Conservation (phyloP, 2,113 vertebrate genomes). For the Jaculus jaculus region DNA sequence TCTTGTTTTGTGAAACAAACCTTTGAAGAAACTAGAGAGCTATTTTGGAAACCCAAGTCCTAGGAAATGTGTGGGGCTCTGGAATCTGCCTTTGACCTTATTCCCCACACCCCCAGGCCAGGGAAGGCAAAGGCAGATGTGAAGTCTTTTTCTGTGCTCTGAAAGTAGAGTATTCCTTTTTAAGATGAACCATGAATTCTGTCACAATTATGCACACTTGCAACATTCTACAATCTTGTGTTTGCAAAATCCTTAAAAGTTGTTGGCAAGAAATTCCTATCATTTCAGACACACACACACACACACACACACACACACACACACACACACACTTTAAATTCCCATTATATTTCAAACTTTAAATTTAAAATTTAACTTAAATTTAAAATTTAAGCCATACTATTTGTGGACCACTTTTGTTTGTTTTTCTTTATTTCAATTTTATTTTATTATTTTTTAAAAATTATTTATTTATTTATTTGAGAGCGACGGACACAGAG, state of each 20-base stretch:
- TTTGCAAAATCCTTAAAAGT: constrained; percentile 28
- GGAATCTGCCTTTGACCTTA: constrained; percentile 63
- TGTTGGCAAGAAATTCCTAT: constrained; percentile 22
- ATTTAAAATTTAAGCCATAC: no score
- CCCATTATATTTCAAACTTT: no score
- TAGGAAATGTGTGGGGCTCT: constrained; percentile 55
- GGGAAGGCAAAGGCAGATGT: neutral
- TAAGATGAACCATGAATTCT: neutral
- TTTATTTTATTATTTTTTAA: no score
- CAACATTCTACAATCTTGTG: neutral
- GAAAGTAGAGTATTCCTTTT: constrained; percentile 4
- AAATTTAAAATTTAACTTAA: no score
- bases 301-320: neutral
- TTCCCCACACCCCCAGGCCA: neutral
- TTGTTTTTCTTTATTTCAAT: no score
- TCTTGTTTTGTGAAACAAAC: constrained; percentile 79
- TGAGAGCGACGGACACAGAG: no score
- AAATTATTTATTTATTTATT: no score
- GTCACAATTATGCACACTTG: neutral
- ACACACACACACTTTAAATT: no score
- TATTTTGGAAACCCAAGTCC: constrained; percentile 65
- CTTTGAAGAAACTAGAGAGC: constrained; percentile 85
- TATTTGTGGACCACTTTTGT: no score
- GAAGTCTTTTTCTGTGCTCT: constrained; percentile 13
- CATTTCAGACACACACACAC: neutral